Evolutionary conservation across 2,797 vertebrate genomes (phyloP).

Genomic region (Dendrocincla fuliginosa): DNA sequence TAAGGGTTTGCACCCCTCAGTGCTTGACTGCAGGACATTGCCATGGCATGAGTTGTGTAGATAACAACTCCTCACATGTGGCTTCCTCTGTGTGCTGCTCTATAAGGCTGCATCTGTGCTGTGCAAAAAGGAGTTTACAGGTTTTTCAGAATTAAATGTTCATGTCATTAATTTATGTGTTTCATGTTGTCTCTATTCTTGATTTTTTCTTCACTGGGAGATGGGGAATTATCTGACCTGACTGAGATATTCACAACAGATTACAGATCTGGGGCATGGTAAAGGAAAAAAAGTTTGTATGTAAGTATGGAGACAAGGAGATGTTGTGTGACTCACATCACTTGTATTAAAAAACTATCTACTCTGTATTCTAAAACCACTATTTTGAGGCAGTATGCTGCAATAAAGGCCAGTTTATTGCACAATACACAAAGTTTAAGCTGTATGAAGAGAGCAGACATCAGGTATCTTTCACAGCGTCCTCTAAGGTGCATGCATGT

Average conservation of each 20-base stretch:
- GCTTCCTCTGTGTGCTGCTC: background rate
- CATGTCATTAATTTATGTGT: accelerated
- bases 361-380: background rate
- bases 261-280: background rate
- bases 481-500: background rate
- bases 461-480: background rate
- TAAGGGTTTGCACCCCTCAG: background rate
- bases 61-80: background rate
- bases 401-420: background rate
- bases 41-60: background rate
- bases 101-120: background rate
- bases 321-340: background rate
- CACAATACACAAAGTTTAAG: background rate
- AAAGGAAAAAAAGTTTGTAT: background rate
- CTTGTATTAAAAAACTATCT: background rate
- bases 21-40: background rate
- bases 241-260: background rate
- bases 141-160: background rate
- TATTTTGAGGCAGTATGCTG: background rate
- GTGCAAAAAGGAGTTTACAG: background rate
- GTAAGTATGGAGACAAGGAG: background rate
- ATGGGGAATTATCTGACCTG: background rate
- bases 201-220: background rate
- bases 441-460: background rate
- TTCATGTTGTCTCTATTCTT: background rate